Percentiles rank a stretch among this genome's conserved stretches.
Evolutionary conservation across 30 jellyfish, hydroid and myxozoan genomes (phyloP).

Genomic region (Chrysaora quinquecirrha): DNA sequence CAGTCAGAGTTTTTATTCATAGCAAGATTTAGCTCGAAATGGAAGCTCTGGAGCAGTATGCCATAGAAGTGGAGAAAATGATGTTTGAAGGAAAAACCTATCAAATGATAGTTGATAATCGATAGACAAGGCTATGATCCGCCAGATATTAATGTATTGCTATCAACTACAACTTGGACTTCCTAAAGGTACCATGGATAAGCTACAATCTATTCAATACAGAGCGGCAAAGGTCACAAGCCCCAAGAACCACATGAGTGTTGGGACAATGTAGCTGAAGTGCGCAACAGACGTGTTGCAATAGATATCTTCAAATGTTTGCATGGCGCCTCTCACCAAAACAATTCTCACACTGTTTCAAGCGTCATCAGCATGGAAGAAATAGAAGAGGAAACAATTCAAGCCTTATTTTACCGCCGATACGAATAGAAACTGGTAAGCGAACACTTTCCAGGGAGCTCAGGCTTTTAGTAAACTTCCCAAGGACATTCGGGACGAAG

Average conservation of each 20-base stretch:
- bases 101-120: no score
- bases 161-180: slow-evolving; percentile 56
- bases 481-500: slow-evolving; percentile 4
- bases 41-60: no score
- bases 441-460: slow-evolving; percentile 67
- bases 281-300: slow-evolving; percentile 62
- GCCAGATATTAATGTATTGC: slow-evolving; percentile 32
- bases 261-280: slow-evolving; percentile 54
- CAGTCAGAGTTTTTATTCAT: no score
- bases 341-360: slow-evolving; percentile 46
- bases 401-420: slow-evolving; percentile 41
- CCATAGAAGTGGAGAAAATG: no score
- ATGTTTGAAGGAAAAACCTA: no score
- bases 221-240: slow-evolving; percentile 47
- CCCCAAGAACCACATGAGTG: slow-evolving; percentile 46
- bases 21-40: no score
- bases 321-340: slow-evolving; percentile 47
- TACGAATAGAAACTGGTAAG: slow-evolving; percentile 67
- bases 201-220: slow-evolving; percentile 45
- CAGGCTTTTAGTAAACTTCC: slow-evolving; percentile 31
- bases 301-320: slow-evolving; percentile 43
- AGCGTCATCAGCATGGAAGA: slow-evolving; percentile 47
- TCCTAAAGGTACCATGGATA: slow-evolving; percentile 60
- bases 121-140: slow-evolving; percentile 47
- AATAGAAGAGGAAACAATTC: slow-evolving; percentile 49